Evolutionary conservation across 2,797 vertebrate species (phyloP).

Genomic region (Distichodus sexfasciatus): DNA sequence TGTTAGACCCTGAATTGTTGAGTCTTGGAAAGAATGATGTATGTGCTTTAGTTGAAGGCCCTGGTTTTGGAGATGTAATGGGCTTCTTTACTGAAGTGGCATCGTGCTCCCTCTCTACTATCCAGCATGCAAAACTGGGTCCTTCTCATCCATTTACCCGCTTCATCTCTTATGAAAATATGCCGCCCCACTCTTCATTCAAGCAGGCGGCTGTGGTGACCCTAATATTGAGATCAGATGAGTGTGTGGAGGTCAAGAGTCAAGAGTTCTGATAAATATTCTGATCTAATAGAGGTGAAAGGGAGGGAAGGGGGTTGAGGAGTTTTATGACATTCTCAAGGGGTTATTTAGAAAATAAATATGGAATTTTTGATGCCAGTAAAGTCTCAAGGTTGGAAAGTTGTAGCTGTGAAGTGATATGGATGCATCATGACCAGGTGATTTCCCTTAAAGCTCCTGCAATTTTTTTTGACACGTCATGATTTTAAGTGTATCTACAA

Average conservation of each 20-base stretch:
- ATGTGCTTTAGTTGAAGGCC: constrained; percentile 14
- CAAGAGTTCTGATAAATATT: constrained; percentile 32
- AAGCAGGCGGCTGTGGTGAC: constrained; percentile 15
- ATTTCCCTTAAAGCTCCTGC: background rate
- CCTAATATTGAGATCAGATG: constrained; percentile 1
- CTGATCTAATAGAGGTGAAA: constrained; percentile 15
- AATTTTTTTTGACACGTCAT: background rate
- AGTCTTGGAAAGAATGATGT: too few species aligned
- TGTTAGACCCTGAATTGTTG: too few species aligned
- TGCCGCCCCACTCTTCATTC: constrained; percentile 10
- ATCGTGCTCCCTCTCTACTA: background rate
- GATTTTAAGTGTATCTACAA: background rate
- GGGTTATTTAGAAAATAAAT: too few species aligned
- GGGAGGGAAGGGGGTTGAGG: background rate
- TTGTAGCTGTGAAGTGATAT: too few species aligned
- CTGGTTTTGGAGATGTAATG: constrained; percentile 27
- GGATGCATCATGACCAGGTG: too few species aligned
- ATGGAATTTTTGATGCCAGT: too few species aligned
- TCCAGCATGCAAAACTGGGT: background rate
- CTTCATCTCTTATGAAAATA: constrained; percentile 40
- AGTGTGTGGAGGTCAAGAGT: constrained; percentile 23
- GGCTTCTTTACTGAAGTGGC: constrained; percentile 24
- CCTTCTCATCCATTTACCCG: constrained; percentile 14
- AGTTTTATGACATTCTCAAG: too few species aligned
- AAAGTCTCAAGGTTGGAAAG: too few species aligned